phyloP scores from a whole-genome alignment of 2,113 vertebrate genomes.

The Prietella phreatophila region DNA sequence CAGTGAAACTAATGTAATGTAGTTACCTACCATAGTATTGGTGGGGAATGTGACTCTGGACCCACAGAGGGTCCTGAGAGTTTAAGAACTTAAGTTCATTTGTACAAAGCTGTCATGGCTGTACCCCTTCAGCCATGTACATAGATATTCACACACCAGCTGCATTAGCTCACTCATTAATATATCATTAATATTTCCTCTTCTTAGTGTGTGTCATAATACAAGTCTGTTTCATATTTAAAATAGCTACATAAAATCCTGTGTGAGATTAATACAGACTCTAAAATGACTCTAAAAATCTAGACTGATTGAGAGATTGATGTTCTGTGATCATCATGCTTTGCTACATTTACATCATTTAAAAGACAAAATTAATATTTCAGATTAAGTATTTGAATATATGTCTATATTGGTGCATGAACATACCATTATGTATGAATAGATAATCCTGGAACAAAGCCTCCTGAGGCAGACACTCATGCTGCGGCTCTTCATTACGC shows the following conservation, averaged over 20 bases:
- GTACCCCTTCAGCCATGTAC: neutral
- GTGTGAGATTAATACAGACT: neutral
- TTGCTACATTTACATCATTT: neutral
- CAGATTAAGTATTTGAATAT: neutral
- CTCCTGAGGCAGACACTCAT: slow-evolving; percentile 38
- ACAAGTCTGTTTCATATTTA: neutral
- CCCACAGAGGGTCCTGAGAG: neutral
- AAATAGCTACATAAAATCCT: neutral
- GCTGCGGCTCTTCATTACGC: slow-evolving; percentile 54
- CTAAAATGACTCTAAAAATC: neutral
- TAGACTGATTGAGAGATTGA: neutral
- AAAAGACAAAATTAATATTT: neutral
- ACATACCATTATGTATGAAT: slow-evolving; percentile 20
- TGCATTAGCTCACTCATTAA: neutral
- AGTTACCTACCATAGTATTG: neutral
- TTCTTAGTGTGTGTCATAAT: neutral
- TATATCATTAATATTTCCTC: neutral
- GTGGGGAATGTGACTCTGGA: neutral
- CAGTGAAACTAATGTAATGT: neutral
- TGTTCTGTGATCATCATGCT: neutral
- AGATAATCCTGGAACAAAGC: slow-evolving; percentile 29
- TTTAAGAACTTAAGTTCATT: neutral
- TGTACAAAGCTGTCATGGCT: neutral
- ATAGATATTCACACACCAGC: neutral
- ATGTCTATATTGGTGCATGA: neutral